Evolutionary conservation across 2,888 invertebrate species (phyloP), one percentile per base, ranked within the genome.

Genomic region (Clunio marinus): DNA sequence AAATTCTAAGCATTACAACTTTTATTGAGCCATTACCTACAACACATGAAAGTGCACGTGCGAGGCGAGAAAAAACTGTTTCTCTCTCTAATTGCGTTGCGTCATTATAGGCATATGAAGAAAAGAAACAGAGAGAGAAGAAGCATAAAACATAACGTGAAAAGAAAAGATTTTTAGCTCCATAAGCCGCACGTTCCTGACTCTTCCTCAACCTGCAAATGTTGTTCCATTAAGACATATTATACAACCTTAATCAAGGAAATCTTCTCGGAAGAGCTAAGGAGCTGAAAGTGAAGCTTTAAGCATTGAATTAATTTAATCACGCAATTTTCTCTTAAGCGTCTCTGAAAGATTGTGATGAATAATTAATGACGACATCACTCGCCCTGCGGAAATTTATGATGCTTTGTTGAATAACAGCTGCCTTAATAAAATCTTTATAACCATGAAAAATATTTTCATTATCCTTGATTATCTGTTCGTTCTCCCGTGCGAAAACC

Each of bases 361-460:
- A 65, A 65, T 65, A 65, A 65, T 65, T 65, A 65, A 65, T 65
- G 63, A 46, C 41, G 62, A 41, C 62, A 62, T 62, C 62, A 32
- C 37, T 62, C 37, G 35, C 35, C 35, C 41, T 37, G 37, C 15
- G 5, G 32, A 65, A 65, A 65, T 65, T 65, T 65, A 65, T 65
- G 46, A 35, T 17, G 51, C 51, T 51, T n/a, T n/a, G 51, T 17
- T 17, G 7, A 22, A 51, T 22, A 51, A 51, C 51, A 51, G 51
- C 51, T 51, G 51, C 51, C 51, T 51, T 51, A 51, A 51, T 51
- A 51, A 51, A 51, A 51, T 51, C 51, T 17, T n/a, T 22, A 51
- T 51, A 51, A 51, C 51, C 51, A 51, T 51, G 51, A 51, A 51
- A 32, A 51, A 51, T 51, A 51, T 51, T 51, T 51, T 51, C 51